Base-by-base conservation (phyloP, 2,888 invertebrate species). In the Apoda limacodes region DNA sequence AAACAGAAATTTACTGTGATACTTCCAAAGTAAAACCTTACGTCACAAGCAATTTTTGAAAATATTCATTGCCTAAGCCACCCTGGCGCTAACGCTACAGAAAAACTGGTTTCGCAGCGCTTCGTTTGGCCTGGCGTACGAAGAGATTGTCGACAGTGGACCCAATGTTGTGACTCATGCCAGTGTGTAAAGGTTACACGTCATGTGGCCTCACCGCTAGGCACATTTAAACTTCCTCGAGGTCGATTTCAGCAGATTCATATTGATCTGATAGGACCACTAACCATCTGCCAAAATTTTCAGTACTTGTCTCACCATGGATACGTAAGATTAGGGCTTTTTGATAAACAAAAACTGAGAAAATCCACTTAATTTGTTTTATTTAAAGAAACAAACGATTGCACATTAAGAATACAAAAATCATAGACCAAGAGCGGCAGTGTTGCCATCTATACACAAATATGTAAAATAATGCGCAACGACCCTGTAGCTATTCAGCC, bases 71-170 rank as follows among this genome's bases (percentile, higher is more conserved):
- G 28, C n/a, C 20, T 45, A 2, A 40, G 39, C 17, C 46, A 47
- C 20, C 47, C 46, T 4, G 42, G 43, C 13, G 37, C 25, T 1
- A 22, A 28, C 10, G 37, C 38, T 12, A 25, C 43, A 4, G 20
- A 12, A 2, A 35, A 38, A 1, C 24, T 65, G 3, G 37, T 69
- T 3, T 22, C 49, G 0, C 30, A 52, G 10, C 50, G 57, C 1
- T 67, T 46, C 21, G 55, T 67, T 0, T 69, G 65, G 65, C 60
- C 59, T 1, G 28, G 27, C 4, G 48, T 1, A 49, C 67, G 1
- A 1, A 39, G 35, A 7, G 59, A 68, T 26, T 50, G 46, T 20
- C 23, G 43, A 0, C 9, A 17, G 0, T 67, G 60, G 63, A 40
- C 52, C 1, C 43, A 41, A 0, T n/a, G 29, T 2, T 64, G 62